These are phyloP conservation scores for Daktulosphaira vitifoliae DNA, from an alignment of 1,140 invertebrate species.

Conservation along the genomic window DNA sequence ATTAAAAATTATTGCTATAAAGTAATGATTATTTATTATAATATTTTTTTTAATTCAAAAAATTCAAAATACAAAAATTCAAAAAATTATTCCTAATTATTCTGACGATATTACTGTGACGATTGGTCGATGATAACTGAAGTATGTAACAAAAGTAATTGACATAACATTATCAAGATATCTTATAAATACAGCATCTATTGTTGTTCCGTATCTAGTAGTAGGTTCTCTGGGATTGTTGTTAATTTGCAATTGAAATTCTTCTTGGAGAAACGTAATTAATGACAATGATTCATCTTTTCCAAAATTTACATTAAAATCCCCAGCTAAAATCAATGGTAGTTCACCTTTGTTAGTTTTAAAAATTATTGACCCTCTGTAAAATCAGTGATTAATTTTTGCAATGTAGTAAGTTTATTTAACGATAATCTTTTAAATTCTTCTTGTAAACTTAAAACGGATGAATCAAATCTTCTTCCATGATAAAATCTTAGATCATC, in stretches of 20 bases:
- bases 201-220: neutral
- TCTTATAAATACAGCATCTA: slow-evolving; percentile 2
- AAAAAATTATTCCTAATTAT: too few species aligned
- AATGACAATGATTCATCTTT: neutral
- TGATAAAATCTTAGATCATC: too few species aligned
- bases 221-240: slow-evolving; percentile 4
- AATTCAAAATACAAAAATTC: too few species aligned
- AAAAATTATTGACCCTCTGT: neutral
- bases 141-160: slow-evolving; percentile 2
- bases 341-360: neutral
- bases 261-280: neutral
- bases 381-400: too few species aligned
- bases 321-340: neutral
- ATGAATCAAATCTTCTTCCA: too few species aligned
- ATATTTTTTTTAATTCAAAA: too few species aligned
- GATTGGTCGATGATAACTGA: slow-evolving; percentile 7
- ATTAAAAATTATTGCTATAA: too few species aligned
- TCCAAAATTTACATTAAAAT: slow-evolving; percentile 9
- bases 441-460: too few species aligned
- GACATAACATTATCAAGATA: slow-evolving; percentile 12
- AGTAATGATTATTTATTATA: too few species aligned
- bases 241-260: neutral
- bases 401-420: too few species aligned
- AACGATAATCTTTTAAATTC: too few species aligned
- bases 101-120: too few species aligned